Conservation (phyloP, 1,140 invertebrate genomes). For the Geopemphigus sp. region DNA sequence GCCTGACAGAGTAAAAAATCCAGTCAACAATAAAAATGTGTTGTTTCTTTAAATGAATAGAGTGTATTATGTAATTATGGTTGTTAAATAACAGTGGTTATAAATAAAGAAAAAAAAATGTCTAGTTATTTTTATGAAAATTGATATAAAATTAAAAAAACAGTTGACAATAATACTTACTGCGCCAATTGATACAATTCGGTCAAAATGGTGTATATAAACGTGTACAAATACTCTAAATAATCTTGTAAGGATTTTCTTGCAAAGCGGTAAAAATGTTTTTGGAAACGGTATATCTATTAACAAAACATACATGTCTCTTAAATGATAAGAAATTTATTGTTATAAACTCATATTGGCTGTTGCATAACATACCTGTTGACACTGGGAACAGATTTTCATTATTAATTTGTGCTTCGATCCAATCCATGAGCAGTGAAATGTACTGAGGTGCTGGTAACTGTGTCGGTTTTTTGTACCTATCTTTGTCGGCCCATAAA, state of each 20-base stretch:
- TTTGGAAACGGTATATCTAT: constrained; percentile 85
- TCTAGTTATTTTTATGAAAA: no score
- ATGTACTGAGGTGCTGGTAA: constrained; percentile 87
- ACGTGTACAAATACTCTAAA: constrained; percentile 94
- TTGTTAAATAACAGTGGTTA: no score
- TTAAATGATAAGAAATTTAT: not conserved
- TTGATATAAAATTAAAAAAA: no score
- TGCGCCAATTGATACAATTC: constrained; percentile 81
- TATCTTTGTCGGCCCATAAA: constrained; percentile 85
- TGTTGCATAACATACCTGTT: constrained; percentile 54
- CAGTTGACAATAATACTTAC: constrained; percentile 61
- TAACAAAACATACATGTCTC: constrained; percentile 49
- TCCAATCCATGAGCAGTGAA: constrained; percentile 89
- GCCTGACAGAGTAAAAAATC: no score
- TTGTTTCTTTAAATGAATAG: no score
- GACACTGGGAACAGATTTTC: constrained; percentile 80
- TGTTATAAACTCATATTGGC: not conserved
- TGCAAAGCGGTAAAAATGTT: constrained; percentile 74
- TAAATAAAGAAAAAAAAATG: no score
- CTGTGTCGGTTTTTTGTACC: constrained; percentile 85
- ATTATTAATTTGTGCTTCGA: constrained; percentile 90
- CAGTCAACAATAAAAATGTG: no score
- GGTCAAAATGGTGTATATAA: constrained; percentile 96
- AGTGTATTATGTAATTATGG: no score
- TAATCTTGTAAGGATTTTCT: constrained; percentile 87